These are phyloP conservation scores for Camponotus floridanus DNA, from an alignment of 1,140 invertebrate genomes.

Conservation along the genomic window DNA sequence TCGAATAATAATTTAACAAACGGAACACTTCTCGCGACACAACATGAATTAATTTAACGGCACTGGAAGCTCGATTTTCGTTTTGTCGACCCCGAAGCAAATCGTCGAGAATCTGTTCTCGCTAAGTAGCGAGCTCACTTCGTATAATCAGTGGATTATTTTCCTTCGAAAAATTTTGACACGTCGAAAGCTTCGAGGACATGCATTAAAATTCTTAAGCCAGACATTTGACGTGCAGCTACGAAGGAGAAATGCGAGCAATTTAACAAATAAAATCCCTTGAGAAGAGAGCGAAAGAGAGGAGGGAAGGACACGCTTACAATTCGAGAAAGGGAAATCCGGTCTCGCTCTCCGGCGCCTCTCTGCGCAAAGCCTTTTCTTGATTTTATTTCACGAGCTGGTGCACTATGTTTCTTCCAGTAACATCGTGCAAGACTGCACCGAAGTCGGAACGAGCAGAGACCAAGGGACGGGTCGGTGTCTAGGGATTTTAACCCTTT, in stretches of 20 bases:
- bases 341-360: constrained; percentile 41
- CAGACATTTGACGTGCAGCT: constrained; percentile 18
- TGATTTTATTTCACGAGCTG: constrained; percentile 61
- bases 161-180: constrained; percentile 24
- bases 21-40: background rate
- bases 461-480: background rate
- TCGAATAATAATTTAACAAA: background rate
- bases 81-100: background rate
- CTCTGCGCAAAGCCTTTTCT: constrained; percentile 36
- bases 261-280: constrained; percentile 58
- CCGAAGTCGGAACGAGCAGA: background rate
- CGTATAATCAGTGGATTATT: constrained; percentile 6
- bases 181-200: background rate
- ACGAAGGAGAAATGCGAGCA: constrained; percentile 28
- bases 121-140: background rate
- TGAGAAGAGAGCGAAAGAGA: background rate
- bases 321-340: constrained; percentile 44
- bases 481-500: constrained; percentile 45
- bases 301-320: background rate
- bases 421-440: constrained; percentile 40
- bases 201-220: constrained; percentile 59
- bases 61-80: background rate
- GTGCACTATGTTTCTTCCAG: constrained; percentile 18
- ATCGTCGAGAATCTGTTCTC: background rate
- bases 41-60: background rate